phyloP scores from a whole-genome alignment of 1,140 invertebrate species.

The Drosophila rhopaloa region DNA sequence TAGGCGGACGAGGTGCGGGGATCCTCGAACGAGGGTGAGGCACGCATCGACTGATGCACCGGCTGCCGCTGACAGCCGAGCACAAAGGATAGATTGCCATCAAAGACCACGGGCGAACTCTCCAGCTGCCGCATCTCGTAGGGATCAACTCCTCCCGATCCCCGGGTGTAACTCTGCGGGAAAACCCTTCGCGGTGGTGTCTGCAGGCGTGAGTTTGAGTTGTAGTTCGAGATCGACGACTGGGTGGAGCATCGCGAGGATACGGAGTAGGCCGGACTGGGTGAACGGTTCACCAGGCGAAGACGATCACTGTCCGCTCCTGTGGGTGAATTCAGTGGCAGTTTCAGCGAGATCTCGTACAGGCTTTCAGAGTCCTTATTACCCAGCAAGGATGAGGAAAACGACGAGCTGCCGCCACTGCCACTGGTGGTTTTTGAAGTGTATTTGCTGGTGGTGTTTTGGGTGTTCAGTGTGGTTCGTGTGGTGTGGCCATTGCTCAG shows the following conservation, averaged over 20 bases:
- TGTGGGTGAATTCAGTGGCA: conserved; percentile 68
- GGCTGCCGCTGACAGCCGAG: conserved; percentile 89
- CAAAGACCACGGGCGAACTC: conserved; percentile 91
- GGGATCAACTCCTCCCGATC: conserved; percentile 84
- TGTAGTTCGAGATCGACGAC: conserved; percentile 46
- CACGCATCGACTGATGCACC: conserved; percentile 88
- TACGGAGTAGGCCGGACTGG: conserved; percentile 73
- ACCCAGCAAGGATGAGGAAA: conserved; percentile 63
- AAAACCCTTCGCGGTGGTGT: conserved; percentile 87
- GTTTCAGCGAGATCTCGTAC: conserved; percentile 75
- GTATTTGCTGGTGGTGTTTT: conserved; percentile 32
- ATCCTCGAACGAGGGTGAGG: conserved; percentile 90
- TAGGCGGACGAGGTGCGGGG: conserved; percentile 90
- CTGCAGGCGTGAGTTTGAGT: conserved; percentile 54
- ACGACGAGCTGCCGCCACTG: conserved; percentile 49
- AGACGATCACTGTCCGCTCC: conserved; percentile 51
- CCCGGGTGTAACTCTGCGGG: conserved; percentile 86
- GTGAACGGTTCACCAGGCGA: conserved; percentile 68
- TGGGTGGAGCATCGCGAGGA: conserved; percentile 66
- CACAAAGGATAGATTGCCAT: conserved; percentile 92
- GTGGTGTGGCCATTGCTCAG: conserved; percentile 60
- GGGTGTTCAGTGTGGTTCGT: conserved; percentile 23
- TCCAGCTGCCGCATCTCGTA: conserved; percentile 87
- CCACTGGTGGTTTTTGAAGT: conserved; percentile 25
- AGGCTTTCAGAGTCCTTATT: conserved; percentile 57